Conservation (phyloP, 2,888 invertebrate genomes). For the Cabera pusaria region DNA sequence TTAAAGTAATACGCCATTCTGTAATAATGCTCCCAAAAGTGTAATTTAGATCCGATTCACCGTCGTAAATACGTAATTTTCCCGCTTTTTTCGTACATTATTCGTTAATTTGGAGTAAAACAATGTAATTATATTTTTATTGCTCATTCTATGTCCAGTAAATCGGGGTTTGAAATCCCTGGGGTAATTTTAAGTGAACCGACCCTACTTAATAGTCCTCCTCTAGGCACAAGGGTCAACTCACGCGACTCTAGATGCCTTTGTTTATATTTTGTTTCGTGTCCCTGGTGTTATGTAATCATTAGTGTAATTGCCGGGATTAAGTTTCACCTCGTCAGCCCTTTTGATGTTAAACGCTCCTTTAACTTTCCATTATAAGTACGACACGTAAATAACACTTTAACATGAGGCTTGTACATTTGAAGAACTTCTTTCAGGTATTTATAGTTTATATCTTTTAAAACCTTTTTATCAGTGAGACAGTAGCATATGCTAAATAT, state of each 20-base stretch:
- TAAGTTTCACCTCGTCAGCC: constrained; percentile 49
- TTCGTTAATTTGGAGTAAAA: constrained; percentile 64
- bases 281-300: constrained; percentile 63
- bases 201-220: constrained; percentile 71
- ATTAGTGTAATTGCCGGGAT: constrained; percentile 58
- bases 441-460: too few species aligned
- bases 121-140: constrained; percentile 79
- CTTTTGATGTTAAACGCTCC: constrained; percentile 35
- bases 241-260: constrained; percentile 52
- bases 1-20: constrained; percentile 50
- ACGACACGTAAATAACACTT: too few species aligned
- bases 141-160: constrained; percentile 75
- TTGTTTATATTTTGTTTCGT: constrained; percentile 57
- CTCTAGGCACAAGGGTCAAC: constrained; percentile 58
- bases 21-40: constrained; percentile 52
- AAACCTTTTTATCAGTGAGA: too few species aligned
- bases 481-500: too few species aligned
- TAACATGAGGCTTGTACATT: too few species aligned
- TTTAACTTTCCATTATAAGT: constrained; percentile 23
- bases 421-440: too few species aligned
- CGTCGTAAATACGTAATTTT: constrained; percentile 55
- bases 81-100: constrained; percentile 53
- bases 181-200: constrained; percentile 67
- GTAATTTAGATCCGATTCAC: constrained; percentile 52
- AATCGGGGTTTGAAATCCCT: constrained; percentile 70